phyloP scores from a whole-genome alignment of 2,113 vertebrate genomes.

The Dolichallabes microphthalmus region DNA sequence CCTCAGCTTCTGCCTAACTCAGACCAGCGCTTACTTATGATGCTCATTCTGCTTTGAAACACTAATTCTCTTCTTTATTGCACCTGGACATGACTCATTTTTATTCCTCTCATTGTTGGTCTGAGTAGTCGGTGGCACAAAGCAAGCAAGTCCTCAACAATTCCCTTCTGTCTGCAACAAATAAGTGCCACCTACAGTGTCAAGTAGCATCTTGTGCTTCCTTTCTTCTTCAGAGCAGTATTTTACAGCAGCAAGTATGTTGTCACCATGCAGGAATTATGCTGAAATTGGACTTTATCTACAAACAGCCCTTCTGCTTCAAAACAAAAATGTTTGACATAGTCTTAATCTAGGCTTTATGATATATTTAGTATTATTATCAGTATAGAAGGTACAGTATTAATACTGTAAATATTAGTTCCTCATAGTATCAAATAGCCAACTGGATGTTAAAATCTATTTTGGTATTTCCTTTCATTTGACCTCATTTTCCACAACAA shows the following conservation, averaged over 20 bases:
- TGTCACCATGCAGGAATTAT: not conserved
- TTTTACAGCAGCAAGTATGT: not conserved
- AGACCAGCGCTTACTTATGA: not conserved
- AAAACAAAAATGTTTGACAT: not conserved
- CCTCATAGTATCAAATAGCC: not conserved
- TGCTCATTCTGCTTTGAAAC: not conserved
- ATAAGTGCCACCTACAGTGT: not conserved
- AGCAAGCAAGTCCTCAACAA: not conserved
- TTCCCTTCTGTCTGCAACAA: not conserved
- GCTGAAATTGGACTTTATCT: not conserved
- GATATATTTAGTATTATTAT: too few relatives aligned
- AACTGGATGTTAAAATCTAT: not conserved
- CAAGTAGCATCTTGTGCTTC: not conserved
- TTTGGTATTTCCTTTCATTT: not conserved
- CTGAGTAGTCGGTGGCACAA: not conserved
- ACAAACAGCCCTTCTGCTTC: not conserved
- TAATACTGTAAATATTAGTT: not conserved
- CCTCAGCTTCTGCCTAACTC: not conserved
- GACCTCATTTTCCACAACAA: not conserved
- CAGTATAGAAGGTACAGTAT: not conserved
- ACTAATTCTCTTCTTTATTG: not conserved
- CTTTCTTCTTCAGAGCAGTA: not conserved
- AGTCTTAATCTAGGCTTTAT: too few relatives aligned
- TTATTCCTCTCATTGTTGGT: too few relatives aligned
- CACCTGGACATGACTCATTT: not conserved